A percentile compares a stretch with the other conserved stretches of the same genome.
Conservation (phyloP, 2,888 invertebrate genomes). For the Diarsia brunnea region DNA sequence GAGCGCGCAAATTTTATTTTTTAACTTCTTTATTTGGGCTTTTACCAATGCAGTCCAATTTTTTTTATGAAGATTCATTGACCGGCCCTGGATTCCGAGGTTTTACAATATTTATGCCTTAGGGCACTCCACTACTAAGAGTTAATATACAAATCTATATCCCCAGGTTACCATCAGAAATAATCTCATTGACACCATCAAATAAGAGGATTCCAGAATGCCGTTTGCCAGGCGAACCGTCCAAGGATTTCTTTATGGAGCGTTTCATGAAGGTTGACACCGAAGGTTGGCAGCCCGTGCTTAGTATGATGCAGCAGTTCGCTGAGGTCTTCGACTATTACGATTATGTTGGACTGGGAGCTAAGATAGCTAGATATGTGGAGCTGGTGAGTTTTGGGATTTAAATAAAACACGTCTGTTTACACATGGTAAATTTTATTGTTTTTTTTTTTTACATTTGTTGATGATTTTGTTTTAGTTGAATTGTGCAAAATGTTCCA, state of each 20-base stretch:
- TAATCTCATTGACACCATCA: constrained; percentile 71
- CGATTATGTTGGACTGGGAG: constrained; percentile 79
- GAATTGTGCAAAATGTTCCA: no score
- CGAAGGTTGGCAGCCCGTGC: constrained; percentile 79
- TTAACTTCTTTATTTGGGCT: no score
- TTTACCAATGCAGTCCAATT: no score
- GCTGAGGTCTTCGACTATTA: constrained; percentile 78
- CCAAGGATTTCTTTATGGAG: constrained; percentile 80
- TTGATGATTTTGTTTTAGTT: background rate
- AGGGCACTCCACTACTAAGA: no score
- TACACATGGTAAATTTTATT: background rate
- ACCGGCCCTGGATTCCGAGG: no score
- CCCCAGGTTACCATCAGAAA: constrained; percentile 77
- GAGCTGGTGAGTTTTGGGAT: constrained; percentile 78
- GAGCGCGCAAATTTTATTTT: no score
- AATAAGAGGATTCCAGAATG: constrained; percentile 82
- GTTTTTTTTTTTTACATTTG: background rate
- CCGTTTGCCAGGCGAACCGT: constrained; percentile 67
- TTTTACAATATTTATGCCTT: no score
- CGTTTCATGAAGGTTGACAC: constrained; percentile 74
- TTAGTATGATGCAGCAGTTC: constrained; percentile 81
- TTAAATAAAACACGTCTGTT: constrained; percentile 14
- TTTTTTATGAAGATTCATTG: no score
- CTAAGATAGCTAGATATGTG: constrained; percentile 82
- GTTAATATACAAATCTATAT: background rate